Base-by-base conservation (phyloP, 2,797 vertebrate species). In the Rhinella marina region DNA sequence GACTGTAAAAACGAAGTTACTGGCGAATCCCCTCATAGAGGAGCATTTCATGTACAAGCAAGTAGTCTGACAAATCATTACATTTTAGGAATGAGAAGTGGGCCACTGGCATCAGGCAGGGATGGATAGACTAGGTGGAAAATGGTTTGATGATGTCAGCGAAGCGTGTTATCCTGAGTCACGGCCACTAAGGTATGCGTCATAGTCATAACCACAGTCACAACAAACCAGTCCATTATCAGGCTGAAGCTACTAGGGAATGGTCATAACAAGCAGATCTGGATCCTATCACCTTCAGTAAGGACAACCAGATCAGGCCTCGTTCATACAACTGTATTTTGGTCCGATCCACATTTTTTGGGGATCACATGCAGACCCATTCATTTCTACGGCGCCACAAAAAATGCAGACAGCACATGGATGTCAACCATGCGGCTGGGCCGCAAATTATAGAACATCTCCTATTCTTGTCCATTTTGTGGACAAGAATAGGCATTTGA, bases 181-280 rank as follows among this genome's bases (percentile, higher is more conserved):
- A 75, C 41, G 11, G 19, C 50, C 10, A 75, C 41, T 23, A 19
- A 23, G 72, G 10, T 50, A 75, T 50, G 21, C 5, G 52, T 21
- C 19, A 73, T 73, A 75, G 41, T 23, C 72, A 75, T 52, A 75
- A 75, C 17, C 19, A 73, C 48, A 75, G 41, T 23, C 72, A 75
- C n/a, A 75, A 75, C 72, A 75, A 48, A 75, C 41, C 50, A 13
- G 72, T 50, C 41, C 13, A n/a, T 73, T 73, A 73, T 48, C 70
- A 73, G 70, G 14, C 70, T 73, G 41, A 75, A 14, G 32, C 9
- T 50, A 23, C 41, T 25, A 76, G 48, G 73, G n/a, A 54, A 50
- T 21, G 75, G 75, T 1, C 75, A 14, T 25, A 12, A 25, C 48
- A n/a, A 25, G 50, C 16, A 54, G 48, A 54, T 16, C 23, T 77